Evolutionary conservation across 1,140 invertebrate genomes (phyloP).

Genomic region (Procambarus virginalis): DNA sequence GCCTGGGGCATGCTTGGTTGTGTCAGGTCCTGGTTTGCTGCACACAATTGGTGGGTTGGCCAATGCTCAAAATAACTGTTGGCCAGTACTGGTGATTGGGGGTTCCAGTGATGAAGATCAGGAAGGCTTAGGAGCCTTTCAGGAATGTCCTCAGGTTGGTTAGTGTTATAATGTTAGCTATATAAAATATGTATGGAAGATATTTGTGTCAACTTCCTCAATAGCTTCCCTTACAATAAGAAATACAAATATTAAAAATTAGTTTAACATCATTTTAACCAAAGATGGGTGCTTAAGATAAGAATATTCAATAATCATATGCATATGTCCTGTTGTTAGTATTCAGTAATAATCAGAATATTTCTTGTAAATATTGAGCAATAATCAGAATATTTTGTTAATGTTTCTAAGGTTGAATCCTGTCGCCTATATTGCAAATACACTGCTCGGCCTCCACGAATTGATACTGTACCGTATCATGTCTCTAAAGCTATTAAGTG

Average conservation of each 20-base stretch:
- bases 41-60: slow-evolving; percentile 95
- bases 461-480: slow-evolving; percentile 88
- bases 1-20: slow-evolving; percentile 93
- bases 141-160: slow-evolving; percentile 87
- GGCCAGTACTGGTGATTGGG: slow-evolving; percentile 93
- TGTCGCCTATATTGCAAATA: slow-evolving; percentile 92
- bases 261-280: too few species aligned
- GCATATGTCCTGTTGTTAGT: too few species aligned
- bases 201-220: too few species aligned
- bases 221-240: too few species aligned
- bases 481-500: slow-evolving; percentile 93
- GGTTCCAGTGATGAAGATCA: slow-evolving; percentile 93
- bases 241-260: too few species aligned
- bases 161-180: background rate
- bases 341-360: too few species aligned
- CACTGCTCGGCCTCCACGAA: slow-evolving; percentile 87
- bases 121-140: slow-evolving; percentile 95
- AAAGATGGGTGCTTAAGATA: too few species aligned
- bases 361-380: too few species aligned
- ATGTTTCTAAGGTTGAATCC: slow-evolving; percentile 81
- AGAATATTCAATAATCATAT: too few species aligned
- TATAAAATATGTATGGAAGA: too few species aligned
- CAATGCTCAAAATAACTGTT: slow-evolving; percentile 96
- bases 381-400: too few species aligned
- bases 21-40: slow-evolving; percentile 95